These are phyloP conservation scores for Smittia aterrima DNA, from an alignment of 2,888 invertebrate species.

Conservation along the genomic window DNA sequence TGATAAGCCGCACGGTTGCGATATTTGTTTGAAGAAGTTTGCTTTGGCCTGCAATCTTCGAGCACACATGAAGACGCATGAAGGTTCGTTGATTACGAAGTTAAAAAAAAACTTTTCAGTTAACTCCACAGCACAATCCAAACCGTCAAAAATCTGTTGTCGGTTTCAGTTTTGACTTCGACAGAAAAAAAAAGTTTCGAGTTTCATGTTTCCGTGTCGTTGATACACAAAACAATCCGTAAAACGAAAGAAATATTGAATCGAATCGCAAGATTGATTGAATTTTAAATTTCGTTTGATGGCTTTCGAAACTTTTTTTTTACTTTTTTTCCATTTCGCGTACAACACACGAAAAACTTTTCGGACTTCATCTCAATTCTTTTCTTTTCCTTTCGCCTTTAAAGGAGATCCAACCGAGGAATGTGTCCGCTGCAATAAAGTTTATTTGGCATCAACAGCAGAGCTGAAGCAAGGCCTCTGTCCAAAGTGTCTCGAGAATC, in stretches of 20 bases:
- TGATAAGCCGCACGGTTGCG: conserved; percentile 71
- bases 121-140: not conserved
- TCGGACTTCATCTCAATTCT: not conserved
- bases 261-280: conserved; percentile 38
- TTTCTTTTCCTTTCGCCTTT: conserved; percentile 37
- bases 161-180: not conserved
- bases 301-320: conserved; percentile 7
- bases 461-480: conserved; percentile 52
- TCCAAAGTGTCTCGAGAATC: conserved; percentile 48
- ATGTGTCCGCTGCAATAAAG: conserved; percentile 60
- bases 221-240: not conserved
- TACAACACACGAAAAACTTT: not conserved
- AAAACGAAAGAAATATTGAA: conserved; percentile 36
- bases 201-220: conserved; percentile 30
- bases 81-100: conserved; percentile 13
- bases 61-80: conserved; percentile 68
- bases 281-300: conserved; percentile 38
- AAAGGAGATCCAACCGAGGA: conserved; percentile 62
- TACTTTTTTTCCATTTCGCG: conserved; percentile 8
- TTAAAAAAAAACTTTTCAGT: not conserved
- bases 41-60: conserved; percentile 70
- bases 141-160: conserved; percentile 21
- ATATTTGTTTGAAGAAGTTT: conserved; percentile 68
- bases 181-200: conserved; percentile 22
- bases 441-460: conserved; percentile 53